Base-by-base conservation (phyloP, 2,888 invertebrate species). In the Mesorhabditis belari region DNA sequence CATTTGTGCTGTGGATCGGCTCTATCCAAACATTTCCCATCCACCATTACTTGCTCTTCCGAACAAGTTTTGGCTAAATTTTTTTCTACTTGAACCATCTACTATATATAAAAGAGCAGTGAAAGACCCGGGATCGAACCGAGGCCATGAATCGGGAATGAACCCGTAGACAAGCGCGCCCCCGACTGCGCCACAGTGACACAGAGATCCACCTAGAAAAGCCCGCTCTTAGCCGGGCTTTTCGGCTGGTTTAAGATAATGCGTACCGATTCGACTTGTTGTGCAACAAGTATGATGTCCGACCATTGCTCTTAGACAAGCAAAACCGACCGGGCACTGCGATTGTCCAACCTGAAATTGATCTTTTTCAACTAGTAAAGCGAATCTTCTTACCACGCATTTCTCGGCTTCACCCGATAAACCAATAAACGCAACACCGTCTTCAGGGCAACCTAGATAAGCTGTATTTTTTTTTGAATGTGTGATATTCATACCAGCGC, bases 311-410 rank as follows among this genome's bases (percentile, higher is more conserved):
- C 61, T 57, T 53, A 66, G 66, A 49, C 73, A 73, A 9, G 65
- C 66, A 59, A 71, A 73, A 35, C 70, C 71, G 26, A 55, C 57
- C 23, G 73, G 73, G 64, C 73, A 73, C 26, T 69, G 67, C 25
- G 56, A 49, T 28, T 59, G 59, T 4, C 59, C 59, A n/a, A 35
- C 44, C 44, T 35, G 12, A 35, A 35, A 35, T 35, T 35, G 12
- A 35, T 35, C n/a, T 35, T 35, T 35, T 35, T 35, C 44, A 35
- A 35, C 44, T n/a, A n/a, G n/a, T n/a, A n/a, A n/a, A n/a, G n/a
- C n/a, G n/a, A n/a, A n/a, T n/a, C n/a, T n/a, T n/a, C n/a, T 9
- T 27, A 73, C 64, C 3, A 69, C 64, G 57, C 73, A 73, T 29
- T 65, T 62, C 54, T 73, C 69, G 6, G 73, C 65, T 29, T 71